Conservation (phyloP, 1,140 invertebrate genomes). For the Muscidifurax raptorellus region DNA sequence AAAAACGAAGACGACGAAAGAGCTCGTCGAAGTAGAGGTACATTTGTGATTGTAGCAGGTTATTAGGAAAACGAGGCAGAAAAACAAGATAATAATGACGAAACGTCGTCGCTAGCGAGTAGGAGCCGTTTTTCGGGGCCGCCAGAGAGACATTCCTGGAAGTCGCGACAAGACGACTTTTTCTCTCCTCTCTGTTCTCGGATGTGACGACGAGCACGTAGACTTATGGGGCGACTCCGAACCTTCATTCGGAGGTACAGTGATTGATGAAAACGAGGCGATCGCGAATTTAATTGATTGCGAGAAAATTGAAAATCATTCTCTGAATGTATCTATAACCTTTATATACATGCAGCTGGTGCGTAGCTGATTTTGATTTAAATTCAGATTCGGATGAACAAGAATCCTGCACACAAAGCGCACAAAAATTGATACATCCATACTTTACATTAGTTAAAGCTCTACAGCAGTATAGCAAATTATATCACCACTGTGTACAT, state of each 20-base stretch:
- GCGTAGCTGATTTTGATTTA: too few species aligned
- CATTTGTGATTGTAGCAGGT: neutral
- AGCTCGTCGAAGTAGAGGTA: neutral
- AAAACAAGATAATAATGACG: neutral
- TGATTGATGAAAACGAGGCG: neutral
- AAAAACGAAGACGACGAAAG: neutral
- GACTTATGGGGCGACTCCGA: neutral
- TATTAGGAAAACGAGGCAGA: neutral
- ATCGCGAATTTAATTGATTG: neutral
- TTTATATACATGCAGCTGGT: too few species aligned
- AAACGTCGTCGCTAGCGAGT: neutral
- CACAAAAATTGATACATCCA: too few species aligned
- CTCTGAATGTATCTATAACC: neutral
- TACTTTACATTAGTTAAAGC: too few species aligned
- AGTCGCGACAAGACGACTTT: neutral
- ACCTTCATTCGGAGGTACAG: neutral
- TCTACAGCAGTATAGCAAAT: too few species aligned
- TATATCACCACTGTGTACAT: neutral
- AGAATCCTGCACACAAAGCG: neutral
- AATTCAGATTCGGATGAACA: neutral
- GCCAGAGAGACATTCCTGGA: neutral
- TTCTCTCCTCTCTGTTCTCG: neutral
- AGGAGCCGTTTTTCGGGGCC: neutral
- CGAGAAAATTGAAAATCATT: neutral
- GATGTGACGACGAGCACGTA: neutral